Evolutionary conservation across 2,113 vertebrate species (phyloP).

Genomic region (Colaptes auratus): DNA sequence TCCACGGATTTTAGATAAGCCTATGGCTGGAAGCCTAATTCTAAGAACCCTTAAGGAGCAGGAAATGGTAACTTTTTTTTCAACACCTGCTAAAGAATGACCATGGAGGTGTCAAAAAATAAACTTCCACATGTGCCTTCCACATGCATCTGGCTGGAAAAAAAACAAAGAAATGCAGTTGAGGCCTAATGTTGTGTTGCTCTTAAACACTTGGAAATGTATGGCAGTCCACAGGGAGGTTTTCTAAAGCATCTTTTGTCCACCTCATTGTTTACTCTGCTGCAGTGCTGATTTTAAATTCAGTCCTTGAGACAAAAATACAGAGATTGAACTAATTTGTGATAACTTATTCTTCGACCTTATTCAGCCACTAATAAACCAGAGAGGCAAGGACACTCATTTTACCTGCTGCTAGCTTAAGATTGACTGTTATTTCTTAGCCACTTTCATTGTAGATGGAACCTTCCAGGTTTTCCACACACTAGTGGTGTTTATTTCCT

Average conservation of each 20-base stretch:
- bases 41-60: conserved; percentile 54
- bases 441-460: neutral
- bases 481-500: neutral
- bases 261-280: neutral
- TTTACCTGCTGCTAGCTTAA: neutral
- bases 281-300: neutral
- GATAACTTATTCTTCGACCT: neutral
- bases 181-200: neutral
- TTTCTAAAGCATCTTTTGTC: neutral
- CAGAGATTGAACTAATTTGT: neutral
- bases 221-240: neutral
- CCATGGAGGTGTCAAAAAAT: neutral
- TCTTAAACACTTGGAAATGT: neutral
- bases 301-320: neutral
- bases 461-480: neutral
- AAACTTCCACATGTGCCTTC: neutral
- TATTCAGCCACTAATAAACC: neutral
- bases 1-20: conserved; percentile 81
- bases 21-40: conserved; percentile 72
- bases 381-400: neutral
- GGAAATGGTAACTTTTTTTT: conserved; percentile 52
- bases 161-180: neutral
- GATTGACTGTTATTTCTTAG: neutral
- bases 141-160: neutral
- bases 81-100: conserved; percentile 18